Conservation (phyloP, 2,888 invertebrate species). For the Eulithis testata region DNA sequence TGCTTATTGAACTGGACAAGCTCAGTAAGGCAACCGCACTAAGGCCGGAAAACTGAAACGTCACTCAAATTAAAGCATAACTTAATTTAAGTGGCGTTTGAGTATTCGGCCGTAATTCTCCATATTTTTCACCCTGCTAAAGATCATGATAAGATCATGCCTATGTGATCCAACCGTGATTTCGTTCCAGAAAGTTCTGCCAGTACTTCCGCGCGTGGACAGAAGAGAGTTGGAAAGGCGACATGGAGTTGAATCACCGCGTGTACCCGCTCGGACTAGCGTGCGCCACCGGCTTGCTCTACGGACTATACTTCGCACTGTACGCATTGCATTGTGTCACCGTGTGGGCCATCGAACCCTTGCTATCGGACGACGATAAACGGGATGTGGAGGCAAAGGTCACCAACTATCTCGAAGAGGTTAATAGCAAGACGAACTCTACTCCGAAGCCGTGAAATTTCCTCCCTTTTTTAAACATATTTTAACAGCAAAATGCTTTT, state of each 20-base stretch:
- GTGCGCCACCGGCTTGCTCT: conserved; percentile 54
- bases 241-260: conserved; percentile 46
- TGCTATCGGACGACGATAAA: conserved; percentile 50
- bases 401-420: conserved; percentile 57
- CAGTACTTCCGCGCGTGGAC: conserved; percentile 68
- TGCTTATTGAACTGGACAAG: too few species aligned
- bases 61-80: too few species aligned
- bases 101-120: too few species aligned
- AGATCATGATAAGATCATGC: too few species aligned
- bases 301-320: conserved; percentile 59
- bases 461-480: too few species aligned
- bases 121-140: too few species aligned
- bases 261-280: conserved; percentile 56
- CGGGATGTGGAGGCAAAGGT: conserved; percentile 46
- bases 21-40: too few species aligned
- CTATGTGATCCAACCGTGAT: background rate
- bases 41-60: too few species aligned
- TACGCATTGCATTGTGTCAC: conserved; percentile 54
- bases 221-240: conserved; percentile 59
- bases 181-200: conserved; percentile 57
- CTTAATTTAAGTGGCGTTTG: too few species aligned
- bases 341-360: conserved; percentile 70
- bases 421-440: conserved; percentile 45
- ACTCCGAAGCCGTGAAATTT: conserved; percentile 41
- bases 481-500: too few species aligned